These are phyloP conservation scores for Odontamblyopus rebecca DNA, from an alignment of 2,797 vertebrate genomes.

Conservation along the genomic window DNA sequence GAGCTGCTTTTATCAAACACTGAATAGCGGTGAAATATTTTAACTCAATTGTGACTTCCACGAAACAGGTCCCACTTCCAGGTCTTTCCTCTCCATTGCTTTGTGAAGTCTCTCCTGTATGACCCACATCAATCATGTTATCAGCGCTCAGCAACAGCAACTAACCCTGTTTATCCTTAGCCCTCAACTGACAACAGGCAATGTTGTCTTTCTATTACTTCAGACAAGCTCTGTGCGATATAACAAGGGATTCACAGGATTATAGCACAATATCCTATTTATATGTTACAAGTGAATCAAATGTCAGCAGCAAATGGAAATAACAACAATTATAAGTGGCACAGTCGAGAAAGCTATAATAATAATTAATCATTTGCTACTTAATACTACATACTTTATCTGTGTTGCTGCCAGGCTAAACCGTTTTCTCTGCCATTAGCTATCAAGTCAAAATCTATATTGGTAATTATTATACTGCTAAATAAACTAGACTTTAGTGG, in stretches of 20 bases:
- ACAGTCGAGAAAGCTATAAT: background rate
- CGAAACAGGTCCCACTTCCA: background rate
- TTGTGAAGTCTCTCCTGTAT: too few relatives aligned
- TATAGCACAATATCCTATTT: background rate
- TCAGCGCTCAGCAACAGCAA: background rate
- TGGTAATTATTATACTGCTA: background rate
- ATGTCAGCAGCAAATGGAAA: background rate
- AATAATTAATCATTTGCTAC: background rate
- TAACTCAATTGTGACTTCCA: background rate
- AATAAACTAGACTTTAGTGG: background rate
- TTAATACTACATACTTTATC: background rate
- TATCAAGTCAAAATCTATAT: background rate
- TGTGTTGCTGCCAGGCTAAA: background rate
- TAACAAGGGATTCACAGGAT: background rate
- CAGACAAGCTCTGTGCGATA: background rate
- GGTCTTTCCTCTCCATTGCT: background rate
- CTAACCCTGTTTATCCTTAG: background rate
- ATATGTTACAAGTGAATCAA: background rate
- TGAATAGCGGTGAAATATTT: conserved; percentile 1
- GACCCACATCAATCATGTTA: background rate
- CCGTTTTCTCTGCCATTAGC: background rate
- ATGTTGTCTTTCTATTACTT: background rate
- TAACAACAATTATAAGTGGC: background rate
- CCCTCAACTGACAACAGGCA: background rate
- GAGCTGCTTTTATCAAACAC: conserved; percentile 22